Base-by-base conservation (phyloP, 2,113 vertebrate genomes). In the Stomatorhinus ivindoensis region DNA sequence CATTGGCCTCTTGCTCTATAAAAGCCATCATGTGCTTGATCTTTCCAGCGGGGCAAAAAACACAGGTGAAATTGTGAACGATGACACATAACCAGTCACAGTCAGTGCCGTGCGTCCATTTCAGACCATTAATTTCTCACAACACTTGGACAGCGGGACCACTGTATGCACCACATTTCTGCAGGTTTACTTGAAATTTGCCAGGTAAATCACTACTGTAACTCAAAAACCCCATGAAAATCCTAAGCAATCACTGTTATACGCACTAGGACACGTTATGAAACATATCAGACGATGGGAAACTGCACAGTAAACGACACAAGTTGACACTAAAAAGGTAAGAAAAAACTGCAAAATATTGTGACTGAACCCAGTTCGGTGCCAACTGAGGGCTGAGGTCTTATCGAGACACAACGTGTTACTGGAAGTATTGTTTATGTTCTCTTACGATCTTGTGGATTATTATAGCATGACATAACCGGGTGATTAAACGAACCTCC, bases 1-100 rank as follows among this genome's bases (percentile, higher is more conserved):
- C 98, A 90, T 99, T 99, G 93, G 98, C 98, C 95, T 99, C 98
- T 94, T 99, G 98, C 92, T 99, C 98, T 24, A 99, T 99, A 95
- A 99, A 99, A 96, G 98, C 98, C 98, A 99, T 99, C 98, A 99
- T 99, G 92, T 99, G 98, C 91, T 99, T 99, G 94, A 99, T 99
- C 98, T 99, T 89, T 10, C 90, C 92, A 90, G 39, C 10, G 3
- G 39, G 89, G 90, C 7, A 88, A 58, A 86, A 86, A 65, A 21
- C 48, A 31, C 1, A 5, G 47, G 44, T 17, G 21, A 35, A 35
- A 19, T 65, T 3, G 1, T 61, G 39, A 13, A 44, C 61, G 10
- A 73, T 15, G 61, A 11, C 4, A n/a, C 31, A 88, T 10, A 47
- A 61, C 31, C 51, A 53, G 51, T 19, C 69, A 27, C 55, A 7